Conservation (phyloP, 2,797 vertebrate species). For the Hirundo rustica region DNA sequence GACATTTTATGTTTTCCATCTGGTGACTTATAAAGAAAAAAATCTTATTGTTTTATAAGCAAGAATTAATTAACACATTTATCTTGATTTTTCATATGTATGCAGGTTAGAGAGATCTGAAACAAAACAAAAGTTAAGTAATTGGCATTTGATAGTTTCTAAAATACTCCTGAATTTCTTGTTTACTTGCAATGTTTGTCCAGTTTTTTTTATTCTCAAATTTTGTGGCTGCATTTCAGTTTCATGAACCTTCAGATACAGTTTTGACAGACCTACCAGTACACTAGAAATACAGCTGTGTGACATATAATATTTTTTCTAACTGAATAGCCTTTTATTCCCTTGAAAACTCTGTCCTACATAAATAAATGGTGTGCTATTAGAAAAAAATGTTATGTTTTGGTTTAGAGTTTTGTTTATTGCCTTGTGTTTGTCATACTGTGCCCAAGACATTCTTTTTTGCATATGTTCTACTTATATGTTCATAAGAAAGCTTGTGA, state of each 20-base stretch:
- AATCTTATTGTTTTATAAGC: not conserved
- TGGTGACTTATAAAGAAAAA: not conserved
- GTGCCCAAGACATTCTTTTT: not conserved
- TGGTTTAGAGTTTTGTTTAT: not conserved
- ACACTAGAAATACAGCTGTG: not conserved
- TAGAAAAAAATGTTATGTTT: not conserved
- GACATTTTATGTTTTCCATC: conserved; percentile 8
- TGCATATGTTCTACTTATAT: not conserved
- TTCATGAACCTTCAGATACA: not conserved
- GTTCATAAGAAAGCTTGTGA: not conserved
- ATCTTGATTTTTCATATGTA: not conserved
- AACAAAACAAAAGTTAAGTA: not conserved
- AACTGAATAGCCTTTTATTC: not conserved
- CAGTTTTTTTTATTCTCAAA: not conserved
- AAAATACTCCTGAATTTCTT: not conserved
- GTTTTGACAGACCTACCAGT: not conserved
- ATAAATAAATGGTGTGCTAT: not conserved
- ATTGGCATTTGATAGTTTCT: not conserved
- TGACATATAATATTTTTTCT: not conserved
- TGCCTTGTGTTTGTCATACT: not conserved
- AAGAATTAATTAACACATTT: not conserved
- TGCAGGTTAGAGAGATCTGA: not conserved
- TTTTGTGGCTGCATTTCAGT: not conserved
- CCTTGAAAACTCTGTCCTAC: not conserved
- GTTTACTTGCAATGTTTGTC: not conserved